Conservation (phyloP, 1,140 invertebrate species). For the Ladona fulva region DNA sequence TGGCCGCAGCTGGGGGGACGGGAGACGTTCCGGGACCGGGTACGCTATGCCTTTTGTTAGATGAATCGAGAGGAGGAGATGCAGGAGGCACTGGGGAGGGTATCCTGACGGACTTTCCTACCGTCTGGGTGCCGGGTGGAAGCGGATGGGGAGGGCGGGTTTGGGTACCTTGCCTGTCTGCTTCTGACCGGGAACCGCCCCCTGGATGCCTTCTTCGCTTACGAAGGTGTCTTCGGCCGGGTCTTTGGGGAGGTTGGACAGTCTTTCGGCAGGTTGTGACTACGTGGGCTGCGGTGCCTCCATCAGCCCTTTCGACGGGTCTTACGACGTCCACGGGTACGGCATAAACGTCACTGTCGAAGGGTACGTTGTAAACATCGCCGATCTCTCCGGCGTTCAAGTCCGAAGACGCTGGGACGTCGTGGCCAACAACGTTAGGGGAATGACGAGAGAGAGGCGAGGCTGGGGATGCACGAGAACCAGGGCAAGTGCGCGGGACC, state of each 20-base stretch:
- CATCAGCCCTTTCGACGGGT: constrained; percentile 26
- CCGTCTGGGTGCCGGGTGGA: background rate
- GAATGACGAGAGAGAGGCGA: constrained; percentile 70
- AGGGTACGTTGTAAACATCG: constrained; percentile 76
- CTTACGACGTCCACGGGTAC: constrained; percentile 68
- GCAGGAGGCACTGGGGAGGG: background rate
- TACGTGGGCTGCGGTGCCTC: constrained; percentile 32
- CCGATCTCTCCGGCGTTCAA: constrained; percentile 62
- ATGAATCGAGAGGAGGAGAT: background rate
- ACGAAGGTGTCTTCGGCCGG: background rate
- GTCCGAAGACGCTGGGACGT: constrained; percentile 67
- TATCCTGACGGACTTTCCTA: background rate
- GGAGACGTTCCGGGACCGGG: background rate
- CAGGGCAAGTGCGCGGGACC: constrained; percentile 54
- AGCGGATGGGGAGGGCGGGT: no score
- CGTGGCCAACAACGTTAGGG: constrained; percentile 56
- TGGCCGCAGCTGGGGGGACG: constrained; percentile 34
- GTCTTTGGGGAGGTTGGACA: background rate
- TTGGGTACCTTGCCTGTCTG: background rate
- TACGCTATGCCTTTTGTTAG: background rate
- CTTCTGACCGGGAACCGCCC: constrained; percentile 16
- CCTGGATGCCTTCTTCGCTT: constrained; percentile 13
- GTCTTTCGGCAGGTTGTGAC: constrained; percentile 19
- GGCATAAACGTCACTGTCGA: constrained; percentile 76
- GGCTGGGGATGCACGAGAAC: constrained; percentile 59